phyloP scores from a whole-genome alignment of 2,113 vertebrate genomes.

The Nycticebus coucang region DNA sequence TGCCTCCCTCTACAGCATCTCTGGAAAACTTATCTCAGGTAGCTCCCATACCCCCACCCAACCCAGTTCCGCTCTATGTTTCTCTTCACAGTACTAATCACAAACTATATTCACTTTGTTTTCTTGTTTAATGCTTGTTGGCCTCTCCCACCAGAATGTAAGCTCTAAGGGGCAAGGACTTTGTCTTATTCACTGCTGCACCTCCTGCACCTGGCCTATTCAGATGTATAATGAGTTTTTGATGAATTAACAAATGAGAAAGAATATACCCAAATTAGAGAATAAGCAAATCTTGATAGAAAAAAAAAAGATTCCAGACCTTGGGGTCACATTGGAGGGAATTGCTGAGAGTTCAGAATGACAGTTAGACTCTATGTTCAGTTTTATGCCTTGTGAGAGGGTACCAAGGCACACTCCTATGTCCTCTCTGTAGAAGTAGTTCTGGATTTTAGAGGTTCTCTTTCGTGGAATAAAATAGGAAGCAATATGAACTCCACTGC shows the following conservation, averaged over 20 bases:
- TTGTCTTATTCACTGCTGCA: not conserved
- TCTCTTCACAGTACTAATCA: not conserved
- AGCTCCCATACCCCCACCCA: not conserved
- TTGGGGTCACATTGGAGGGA: no score
- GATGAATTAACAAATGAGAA: constrained; percentile 44
- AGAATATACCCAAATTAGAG: not conserved
- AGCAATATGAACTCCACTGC: no score
- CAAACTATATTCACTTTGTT: not conserved
- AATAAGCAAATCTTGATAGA: constrained; percentile 35
- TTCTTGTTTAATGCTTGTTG: not conserved
- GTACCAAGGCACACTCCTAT: no score
- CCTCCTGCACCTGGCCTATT: not conserved
- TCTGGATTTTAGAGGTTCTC: no score
- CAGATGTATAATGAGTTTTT: not conserved
- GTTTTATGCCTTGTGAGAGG: no score
- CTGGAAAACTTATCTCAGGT: not conserved
- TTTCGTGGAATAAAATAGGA: no score
- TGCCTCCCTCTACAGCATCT: not conserved
- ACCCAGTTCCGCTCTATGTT: not conserved
- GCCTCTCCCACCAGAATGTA: not conserved
- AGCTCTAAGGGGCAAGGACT: not conserved
- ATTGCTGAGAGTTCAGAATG: no score
- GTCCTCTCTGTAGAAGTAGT: no score
- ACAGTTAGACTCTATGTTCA: no score
- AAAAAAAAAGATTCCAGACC: no score